Evolutionary conservation across 2,888 invertebrate species (phyloP).

Genomic region (Dichetophora obliterata): DNA sequence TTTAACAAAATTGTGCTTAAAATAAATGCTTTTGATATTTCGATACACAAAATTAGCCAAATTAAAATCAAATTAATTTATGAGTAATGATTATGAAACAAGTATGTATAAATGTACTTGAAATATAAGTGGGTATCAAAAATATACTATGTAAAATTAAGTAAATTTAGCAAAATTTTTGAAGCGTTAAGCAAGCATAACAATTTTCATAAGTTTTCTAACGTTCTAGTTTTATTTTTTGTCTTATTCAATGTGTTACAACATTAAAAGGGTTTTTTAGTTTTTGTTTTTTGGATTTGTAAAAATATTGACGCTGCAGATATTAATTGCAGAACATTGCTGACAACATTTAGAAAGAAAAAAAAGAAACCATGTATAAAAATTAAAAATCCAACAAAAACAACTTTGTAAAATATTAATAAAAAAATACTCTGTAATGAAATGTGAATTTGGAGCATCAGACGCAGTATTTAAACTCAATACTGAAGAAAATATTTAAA

Average conservation of each 20-base stretch:
- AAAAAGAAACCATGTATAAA: constrained; percentile 48
- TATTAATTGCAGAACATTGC: constrained; percentile 44
- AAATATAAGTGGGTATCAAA: constrained; percentile 37
- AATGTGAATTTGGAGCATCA: constrained; percentile 69
- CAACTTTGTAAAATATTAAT: constrained; percentile 36
- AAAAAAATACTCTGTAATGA: constrained; percentile 56
- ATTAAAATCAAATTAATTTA: constrained; percentile 19
- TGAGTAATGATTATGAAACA: constrained; percentile 2
- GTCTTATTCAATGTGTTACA: background rate
- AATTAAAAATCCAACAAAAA: constrained; percentile 36
- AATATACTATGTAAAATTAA: constrained; percentile 27
- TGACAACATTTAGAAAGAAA: constrained; percentile 40
- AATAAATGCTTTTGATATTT: constrained; percentile 37
- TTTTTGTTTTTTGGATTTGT: constrained; percentile 40
- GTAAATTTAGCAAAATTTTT: constrained; percentile 33
- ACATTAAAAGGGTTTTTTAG: background rate
- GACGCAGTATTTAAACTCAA: constrained; percentile 69
- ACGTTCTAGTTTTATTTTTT: background rate
- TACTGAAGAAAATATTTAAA: constrained; percentile 52
- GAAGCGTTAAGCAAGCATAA: background rate
- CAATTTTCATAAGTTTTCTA: background rate
- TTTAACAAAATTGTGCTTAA: constrained; percentile 24
- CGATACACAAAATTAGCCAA: constrained; percentile 34
- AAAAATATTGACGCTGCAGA: constrained; percentile 37
- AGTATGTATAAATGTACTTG: background rate